Evolutionary conservation across 2,888 invertebrate genomes (phyloP), one percentile per base, ranked within the genome.

Genomic region (Aelia acuminata): DNA sequence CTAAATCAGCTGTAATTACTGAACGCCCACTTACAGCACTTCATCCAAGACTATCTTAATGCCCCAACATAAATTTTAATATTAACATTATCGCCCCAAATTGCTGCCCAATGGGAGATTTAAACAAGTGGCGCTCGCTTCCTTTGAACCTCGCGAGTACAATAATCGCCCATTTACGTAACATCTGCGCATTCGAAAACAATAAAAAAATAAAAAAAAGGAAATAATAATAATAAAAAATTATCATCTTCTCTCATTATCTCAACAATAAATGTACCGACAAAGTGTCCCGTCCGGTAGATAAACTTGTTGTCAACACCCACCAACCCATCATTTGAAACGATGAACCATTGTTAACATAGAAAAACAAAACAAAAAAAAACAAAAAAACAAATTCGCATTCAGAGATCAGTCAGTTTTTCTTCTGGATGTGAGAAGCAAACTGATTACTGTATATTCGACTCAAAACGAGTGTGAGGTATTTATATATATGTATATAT

Each of bases 41-140:
- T 63, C 63, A 63, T 63, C 63, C 63, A 63, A 63, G 63, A 63
- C 63, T 63, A 63, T 63, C 63, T 63, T 63, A 63, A 63, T 63
- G 63, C 31, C 63, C 31, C 63, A 63, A 63, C 63, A 63, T 63
- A 63, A 63, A 63, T 63, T 63, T 63, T 63, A 63, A 63, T 63
- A 63, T 63, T 63, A 63, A 63, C 63, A 63, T 63, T 63, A 63
- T 63, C 63, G 63, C 63, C 31, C 63, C 63, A 63, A 63, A 63
- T 63, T 63, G 63, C 63, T 35, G n/a, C 63, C 18, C 18, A 1
- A 0, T 0, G 31, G 63, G 63, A 22, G 4, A 63, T 31, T 63
- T 63, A 31, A 63, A 63, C 31, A 18, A 57, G 63, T 18, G 31
- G 31, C 31, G 31, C 63, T 31, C 63, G n/a, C 0, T 63, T 63